Base-by-base conservation (phyloP, 92 coral and sea anemone genomes). In the Virgularia gustaviana region DNA sequence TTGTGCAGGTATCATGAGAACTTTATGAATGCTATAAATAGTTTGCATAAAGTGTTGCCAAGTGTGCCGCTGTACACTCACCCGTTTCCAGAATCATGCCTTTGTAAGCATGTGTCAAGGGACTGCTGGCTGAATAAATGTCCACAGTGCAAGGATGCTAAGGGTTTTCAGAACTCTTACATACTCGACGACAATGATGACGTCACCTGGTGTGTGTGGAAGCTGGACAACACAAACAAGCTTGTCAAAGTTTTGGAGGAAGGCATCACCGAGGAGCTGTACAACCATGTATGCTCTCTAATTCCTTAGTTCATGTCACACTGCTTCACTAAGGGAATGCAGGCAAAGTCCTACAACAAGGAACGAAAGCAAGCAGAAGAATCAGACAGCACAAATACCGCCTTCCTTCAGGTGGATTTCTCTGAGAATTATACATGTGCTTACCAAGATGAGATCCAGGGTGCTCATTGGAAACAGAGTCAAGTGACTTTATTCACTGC, bases 381-480 rank as follows among this genome's bases (percentile, higher is more conserved):
- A 1, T 34, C 30, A 1, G 41, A 2, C 0, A 12, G 22, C 22
- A 31, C 7, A 15, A 15, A 19, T 25, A 47, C 51, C 22, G 71
- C 71, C 11, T 9, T 63, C 24, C 44, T 78, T 45, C 82, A 78
- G 57, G 76, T 78, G 76, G 82, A 78, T 67, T 66, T 78, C 73
- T 78, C 82, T 31, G 76, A 78, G 68, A 78, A 66, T 47, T 78
- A 78, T 56, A 78, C 82, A 38, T 78, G 82, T 78, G 63, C 67
- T 49, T 65, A 52, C 18, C 76, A 78, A 54, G 82, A 78, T 34
- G 76, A 77, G 52, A 77, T 77, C 56, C 67, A 65, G 62, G 66
- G 76, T 77, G 82, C 82, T 36, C 82, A 65, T 42, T 78, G 70
- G 82, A 65, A 66, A 76, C 82, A 77, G 53, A 49, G 51, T 53